Evolutionary conservation across 1,140 invertebrate genomes (phyloP).

Genomic region (Uloborus diversus): DNA sequence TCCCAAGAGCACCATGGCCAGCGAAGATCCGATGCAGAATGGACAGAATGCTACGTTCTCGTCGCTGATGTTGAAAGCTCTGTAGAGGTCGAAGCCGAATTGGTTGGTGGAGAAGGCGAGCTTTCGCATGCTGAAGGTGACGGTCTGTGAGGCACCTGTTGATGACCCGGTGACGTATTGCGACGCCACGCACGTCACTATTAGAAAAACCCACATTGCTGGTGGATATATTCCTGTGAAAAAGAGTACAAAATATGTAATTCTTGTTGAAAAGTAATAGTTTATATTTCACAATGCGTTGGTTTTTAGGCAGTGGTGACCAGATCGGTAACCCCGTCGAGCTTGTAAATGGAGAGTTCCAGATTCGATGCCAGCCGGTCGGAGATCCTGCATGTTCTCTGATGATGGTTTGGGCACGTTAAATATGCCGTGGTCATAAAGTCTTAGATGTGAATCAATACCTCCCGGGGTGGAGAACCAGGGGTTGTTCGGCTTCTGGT

Average conservation of each 20-base stretch:
- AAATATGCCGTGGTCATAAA: too few relatives aligned
- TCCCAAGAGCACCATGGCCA: conserved; percentile 59
- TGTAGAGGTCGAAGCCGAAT: conserved; percentile 60
- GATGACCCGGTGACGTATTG: neutral
- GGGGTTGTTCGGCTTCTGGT: too few relatives aligned
- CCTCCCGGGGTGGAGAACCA: too few relatives aligned
- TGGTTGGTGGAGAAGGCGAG: conserved; percentile 61
- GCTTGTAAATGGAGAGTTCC: too few relatives aligned
- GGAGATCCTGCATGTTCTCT: too few relatives aligned
- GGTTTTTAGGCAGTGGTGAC: too few relatives aligned
- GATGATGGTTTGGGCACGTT: too few relatives aligned
- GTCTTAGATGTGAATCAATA: too few relatives aligned
- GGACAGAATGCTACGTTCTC: conserved; percentile 59
- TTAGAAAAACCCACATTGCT: neutral
- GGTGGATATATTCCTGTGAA: neutral
- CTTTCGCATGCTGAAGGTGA: conserved; percentile 60
- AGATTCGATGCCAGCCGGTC: too few relatives aligned
- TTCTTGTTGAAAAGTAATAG: neutral
- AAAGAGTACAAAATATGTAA: neutral
- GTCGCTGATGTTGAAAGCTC: conserved; percentile 55
- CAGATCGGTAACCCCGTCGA: too few relatives aligned
- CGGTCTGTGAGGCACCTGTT: neutral
- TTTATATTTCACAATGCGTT: too few relatives aligned
- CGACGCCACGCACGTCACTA: neutral
- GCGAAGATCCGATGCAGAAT: conserved; percentile 60